Evolutionary conservation across 2,888 invertebrate species (phyloP), one percentile per base, ranked within the genome.

Genomic region (Parnassius mnemosyne): DNA sequence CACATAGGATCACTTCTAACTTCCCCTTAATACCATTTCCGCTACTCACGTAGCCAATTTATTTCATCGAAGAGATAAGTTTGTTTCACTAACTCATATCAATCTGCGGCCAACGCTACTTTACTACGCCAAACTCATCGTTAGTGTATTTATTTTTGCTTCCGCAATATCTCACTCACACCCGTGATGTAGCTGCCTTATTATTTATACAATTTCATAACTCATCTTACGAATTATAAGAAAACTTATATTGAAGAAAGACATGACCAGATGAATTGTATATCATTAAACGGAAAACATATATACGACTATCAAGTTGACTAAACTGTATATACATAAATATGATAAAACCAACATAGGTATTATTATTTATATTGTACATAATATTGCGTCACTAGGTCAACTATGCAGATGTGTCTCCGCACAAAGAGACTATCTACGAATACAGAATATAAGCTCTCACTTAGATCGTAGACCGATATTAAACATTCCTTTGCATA

Each of bases 101-200:
- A 67, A 68, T 69, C 68, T 57, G 66, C 68, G 65, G 51, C 58
- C 55, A 66, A 66, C 62, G 68, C 62, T 69, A 65, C 70, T 63
- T 69, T 69, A 70, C 68, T 71, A 66, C 68, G 49, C 60, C 58
- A 60, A 63, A 60, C 64, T 47, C 63, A 53, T 44, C 20, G 56
- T 56, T 61, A 69, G 66, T 68, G 69, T 75, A 75, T 79, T 79
- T 83, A 80, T 81, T 80, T 79, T 75, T 71, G 75, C 70, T 68
- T 66, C 42, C 49, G 50, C 42, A 41, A 50, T 47, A 56, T 47
- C 46, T 57, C 47, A 42, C 57, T 41, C 44, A 56, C 56, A 58
- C 44, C 25, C 51, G 9, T 13, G 13, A 44, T 58, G 25, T 57
- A 49, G 16, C 16, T 10, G 10, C 12, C 13, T n/a, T 47, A n/a